Conservation (phyloP, 2,888 invertebrate genomes). For the Leptothorax acervorum region DNA sequence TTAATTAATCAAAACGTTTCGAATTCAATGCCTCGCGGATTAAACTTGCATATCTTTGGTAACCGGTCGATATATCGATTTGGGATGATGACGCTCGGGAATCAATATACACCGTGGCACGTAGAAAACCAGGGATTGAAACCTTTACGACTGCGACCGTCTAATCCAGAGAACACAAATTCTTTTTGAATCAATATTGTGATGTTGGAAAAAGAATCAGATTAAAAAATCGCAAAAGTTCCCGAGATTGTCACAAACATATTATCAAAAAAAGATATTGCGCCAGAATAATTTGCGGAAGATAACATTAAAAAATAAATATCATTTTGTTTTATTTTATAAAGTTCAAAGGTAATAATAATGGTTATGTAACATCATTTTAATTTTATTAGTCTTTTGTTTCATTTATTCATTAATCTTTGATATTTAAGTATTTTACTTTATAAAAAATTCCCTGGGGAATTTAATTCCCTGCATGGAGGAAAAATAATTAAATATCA, state of each 20-base stretch:
- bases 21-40: slow-evolving; percentile 54
- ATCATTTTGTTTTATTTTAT: not conserved
- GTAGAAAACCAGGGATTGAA: slow-evolving; percentile 37
- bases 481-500: not conserved
- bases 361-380: not conserved
- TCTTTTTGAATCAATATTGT: not conserved
- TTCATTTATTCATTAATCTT: too few relatives aligned
- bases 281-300: not conserved
- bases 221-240: not conserved
- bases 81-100: slow-evolving; percentile 32
- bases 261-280: not conserved
- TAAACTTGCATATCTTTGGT: slow-evolving; percentile 51
- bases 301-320: not conserved
- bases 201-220: not conserved
- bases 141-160: not conserved
- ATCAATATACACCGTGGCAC: slow-evolving; percentile 65
- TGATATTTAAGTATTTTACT: too few relatives aligned
- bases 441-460: not conserved
- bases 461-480: too few relatives aligned
- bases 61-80: slow-evolving; percentile 41
- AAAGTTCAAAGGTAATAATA: not conserved
- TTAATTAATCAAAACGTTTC: slow-evolving; percentile 54
- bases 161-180: not conserved
- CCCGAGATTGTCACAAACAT: not conserved
- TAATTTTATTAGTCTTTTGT: too few relatives aligned